Base-by-base conservation (phyloP, 2,113 vertebrate genomes). In the Paracyprichromis sp. region DNA sequence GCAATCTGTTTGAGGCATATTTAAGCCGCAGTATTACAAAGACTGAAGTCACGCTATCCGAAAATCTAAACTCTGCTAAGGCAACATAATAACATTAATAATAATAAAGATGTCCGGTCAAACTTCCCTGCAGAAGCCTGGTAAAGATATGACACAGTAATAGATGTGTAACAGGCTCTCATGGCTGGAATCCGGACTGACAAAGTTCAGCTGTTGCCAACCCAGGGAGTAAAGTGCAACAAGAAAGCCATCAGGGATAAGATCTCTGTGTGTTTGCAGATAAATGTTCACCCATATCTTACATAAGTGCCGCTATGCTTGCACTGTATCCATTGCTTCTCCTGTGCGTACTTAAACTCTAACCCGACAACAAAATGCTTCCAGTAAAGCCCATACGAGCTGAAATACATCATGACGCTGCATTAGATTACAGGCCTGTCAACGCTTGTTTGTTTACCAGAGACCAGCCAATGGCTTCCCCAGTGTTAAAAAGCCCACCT, bases 141-240 rank as follows among this genome's bases (percentile, higher is more conserved):
- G 43, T 54, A 34, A 45, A 59, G 34, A 0, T 26, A 63, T 36
- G 52, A 45, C 36, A 19, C 8, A 29, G 79, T 56, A 26, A 52
- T 52, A 40, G 36, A 73, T 91, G 81, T 88, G 66, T 88, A 87
- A 93, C 86, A 85, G 53, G 71, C 34, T 83, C 13, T 34, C 36
- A 6, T 4, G 17, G 21, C 71, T 34, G 57, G 3, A 87, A 84
- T 50, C 66, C 17, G 34, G 4, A 29, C 26, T 73, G 85, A 24
- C 87, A 88, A 92, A 91, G 93, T 89, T 89, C 78, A 92, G 38
- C 80, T 89, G 45, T 12, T 87, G 36, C 45, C 38, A 82, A 79
- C 24, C 14, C 45, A 57, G 66, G 43, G 88, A 87, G 61, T 76
- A 87, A 92, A 94, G 92, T 94, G 40, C 89, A 87, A 45, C 19